Base-by-base conservation (phyloP, 1,140 invertebrate genomes). In the Cydia splendana region DNA sequence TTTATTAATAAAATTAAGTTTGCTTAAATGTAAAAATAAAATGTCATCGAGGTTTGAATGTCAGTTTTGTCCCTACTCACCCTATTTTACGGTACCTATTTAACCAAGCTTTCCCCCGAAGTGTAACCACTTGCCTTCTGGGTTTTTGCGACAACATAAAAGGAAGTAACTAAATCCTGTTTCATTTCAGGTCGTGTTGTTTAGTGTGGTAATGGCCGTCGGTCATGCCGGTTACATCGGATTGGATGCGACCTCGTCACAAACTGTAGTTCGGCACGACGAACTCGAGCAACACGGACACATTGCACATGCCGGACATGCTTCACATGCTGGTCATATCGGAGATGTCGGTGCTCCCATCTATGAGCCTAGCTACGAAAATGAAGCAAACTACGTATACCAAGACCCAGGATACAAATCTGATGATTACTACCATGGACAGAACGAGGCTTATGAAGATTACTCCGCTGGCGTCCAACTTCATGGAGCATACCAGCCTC, bases 141-240 rank as follows among this genome's bases (percentile, higher is more conserved):
- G 12, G 12, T 53, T 53, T 9, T 20, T 6, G 2, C 5, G 2
- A 20, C 53, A 62, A 62, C 4, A n/a, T n/a, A n/a, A 62, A 20
- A 20, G 5, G 9, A 9, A 51, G 18, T 51, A n/a, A 74, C 71
- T 13, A 28, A 74, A 28, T 74, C 20, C 28, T 53, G 20, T 30
- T 74, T 24, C 24, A n/a, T 74, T 74, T 30, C 73, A 74, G 73
- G 42, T 53, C n/a, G 48, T n/a, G 28, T 45, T 74, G 15, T 12
- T 74, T 24, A 74, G 73, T n/a, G 48, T n/a, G 12, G 12, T 30
- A 30, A 45, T 30, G 20, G 48, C 73, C 18, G 12, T 53, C 9
- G 53, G 73, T 48, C 73, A 74, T 51, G 73, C 73, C 1, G 48
- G 73, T 13, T 74, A 74, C 73, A 74, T 74, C 9, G 73, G 73